Percentiles rank a stretch among this genome's conserved stretches.
Conservation (phyloP, 2,113 vertebrate genomes). For the Panthera uncia region DNA sequence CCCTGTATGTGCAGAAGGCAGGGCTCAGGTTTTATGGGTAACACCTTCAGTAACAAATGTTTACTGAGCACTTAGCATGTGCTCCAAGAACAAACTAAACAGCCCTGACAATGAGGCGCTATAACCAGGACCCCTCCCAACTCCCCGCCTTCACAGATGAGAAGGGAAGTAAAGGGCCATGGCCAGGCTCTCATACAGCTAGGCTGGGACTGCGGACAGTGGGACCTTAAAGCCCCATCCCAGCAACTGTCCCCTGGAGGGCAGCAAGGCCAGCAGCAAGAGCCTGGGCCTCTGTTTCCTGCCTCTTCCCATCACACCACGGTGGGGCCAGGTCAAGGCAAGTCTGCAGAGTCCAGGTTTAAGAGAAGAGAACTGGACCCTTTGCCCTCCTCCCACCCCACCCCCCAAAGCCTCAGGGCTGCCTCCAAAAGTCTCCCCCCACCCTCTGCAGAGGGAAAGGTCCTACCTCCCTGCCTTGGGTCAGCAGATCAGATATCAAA, state of each 20-base stretch:
- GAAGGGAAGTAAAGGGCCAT: neutral
- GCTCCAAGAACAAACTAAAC: neutral
- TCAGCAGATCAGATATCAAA: constrained; percentile 53
- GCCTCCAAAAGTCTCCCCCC: neutral
- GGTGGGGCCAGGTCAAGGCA: neutral
- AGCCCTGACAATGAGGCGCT: neutral
- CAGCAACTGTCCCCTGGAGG: neutral
- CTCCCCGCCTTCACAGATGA: neutral
- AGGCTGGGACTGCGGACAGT: neutral
- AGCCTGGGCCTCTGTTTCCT: neutral
- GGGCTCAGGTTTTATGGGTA: neutral
- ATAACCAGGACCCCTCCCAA: neutral
- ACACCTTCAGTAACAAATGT: neutral
- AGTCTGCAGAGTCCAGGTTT: neutral
- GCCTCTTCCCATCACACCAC: neutral
- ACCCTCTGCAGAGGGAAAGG: neutral
- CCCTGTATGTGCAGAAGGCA: neutral
- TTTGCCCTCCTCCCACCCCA: neutral
- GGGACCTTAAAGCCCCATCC: neutral
- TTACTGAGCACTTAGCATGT: neutral
- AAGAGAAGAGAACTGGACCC: neutral
- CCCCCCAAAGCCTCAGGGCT: neutral
- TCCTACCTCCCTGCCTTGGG: neutral
- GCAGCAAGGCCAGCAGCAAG: neutral
- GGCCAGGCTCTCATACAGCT: neutral